phyloP scores from a whole-genome alignment of 2,797 vertebrate species.

The Valencia hispanica region DNA sequence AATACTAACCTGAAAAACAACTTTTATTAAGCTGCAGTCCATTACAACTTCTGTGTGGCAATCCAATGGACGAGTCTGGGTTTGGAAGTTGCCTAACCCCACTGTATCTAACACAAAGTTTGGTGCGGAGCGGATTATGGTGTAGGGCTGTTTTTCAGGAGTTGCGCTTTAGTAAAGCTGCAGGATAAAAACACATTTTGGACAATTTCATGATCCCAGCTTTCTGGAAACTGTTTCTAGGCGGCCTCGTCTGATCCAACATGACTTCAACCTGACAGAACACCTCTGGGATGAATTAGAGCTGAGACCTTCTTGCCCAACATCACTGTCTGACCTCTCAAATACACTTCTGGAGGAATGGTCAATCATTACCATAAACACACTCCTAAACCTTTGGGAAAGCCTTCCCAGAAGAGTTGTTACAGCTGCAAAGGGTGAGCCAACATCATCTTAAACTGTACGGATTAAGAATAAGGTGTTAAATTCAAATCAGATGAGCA shows the following conservation, averaged over 20 bases:
- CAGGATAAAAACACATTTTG: background rate
- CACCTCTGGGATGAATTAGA: background rate
- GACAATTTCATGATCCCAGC: background rate
- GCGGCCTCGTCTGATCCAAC: background rate
- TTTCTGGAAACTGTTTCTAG: background rate
- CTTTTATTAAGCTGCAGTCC: too few species aligned
- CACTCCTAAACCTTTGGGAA: background rate
- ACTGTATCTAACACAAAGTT: background rate
- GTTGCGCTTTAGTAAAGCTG: background rate
- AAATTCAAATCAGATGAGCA: background rate
- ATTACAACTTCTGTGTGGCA: background rate
- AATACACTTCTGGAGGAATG: too few species aligned
- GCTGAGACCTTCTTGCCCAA: background rate
- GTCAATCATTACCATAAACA: background rate
- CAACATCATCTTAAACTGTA: background rate
- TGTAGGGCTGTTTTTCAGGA: too few species aligned
- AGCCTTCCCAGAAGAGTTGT: background rate
- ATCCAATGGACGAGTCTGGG: too few species aligned
- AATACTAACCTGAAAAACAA: too few species aligned
- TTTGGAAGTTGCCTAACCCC: too few species aligned
- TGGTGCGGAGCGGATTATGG: background rate
- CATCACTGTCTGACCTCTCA: background rate
- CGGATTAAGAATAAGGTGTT: background rate
- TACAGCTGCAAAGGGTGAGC: background rate
- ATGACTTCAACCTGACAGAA: too few species aligned